Percentiles rank a stretch among this genome's conserved stretches.
phyloP scores from a whole-genome alignment of 2,888 invertebrate genomes.

The Phyllotreta striolata region DNA sequence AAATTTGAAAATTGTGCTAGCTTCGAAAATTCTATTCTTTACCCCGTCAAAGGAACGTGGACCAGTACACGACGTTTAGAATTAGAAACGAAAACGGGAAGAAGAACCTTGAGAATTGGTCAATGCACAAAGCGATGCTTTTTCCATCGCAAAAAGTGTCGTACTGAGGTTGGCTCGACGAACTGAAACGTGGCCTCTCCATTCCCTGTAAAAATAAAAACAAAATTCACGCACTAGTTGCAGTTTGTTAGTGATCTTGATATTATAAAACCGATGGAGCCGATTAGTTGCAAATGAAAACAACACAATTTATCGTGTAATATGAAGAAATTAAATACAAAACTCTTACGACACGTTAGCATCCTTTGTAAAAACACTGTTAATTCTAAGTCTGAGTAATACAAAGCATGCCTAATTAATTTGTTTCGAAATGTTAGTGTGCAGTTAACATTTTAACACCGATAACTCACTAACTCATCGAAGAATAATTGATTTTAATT shows the following conservation, averaged over 20 bases:
- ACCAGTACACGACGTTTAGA: constrained; percentile 91
- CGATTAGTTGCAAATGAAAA: not conserved
- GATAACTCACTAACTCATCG: constrained; percentile 3
- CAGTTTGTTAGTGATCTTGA: not conserved
- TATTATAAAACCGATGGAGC: constrained; percentile 2
- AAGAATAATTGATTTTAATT: constrained; percentile 3
- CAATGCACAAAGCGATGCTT: constrained; percentile 83
- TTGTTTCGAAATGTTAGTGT: constrained; percentile 5
- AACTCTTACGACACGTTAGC: constrained; percentile 9
- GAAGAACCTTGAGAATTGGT: constrained; percentile 87
- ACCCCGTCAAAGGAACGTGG: constrained; percentile 71
- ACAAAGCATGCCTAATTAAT: constrained; percentile 18
- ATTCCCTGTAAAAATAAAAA: constrained; percentile 59
- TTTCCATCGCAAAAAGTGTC: constrained; percentile 84
- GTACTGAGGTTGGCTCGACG: constrained; percentile 73
- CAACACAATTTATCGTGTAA: constrained; percentile 7
- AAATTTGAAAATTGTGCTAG: constrained; percentile 25
- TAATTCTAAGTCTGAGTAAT: constrained; percentile 4
- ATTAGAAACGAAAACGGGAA: constrained; percentile 91
- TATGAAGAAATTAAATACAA: constrained; percentile 7
- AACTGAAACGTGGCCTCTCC: constrained; percentile 70
- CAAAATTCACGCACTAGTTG: not conserved
- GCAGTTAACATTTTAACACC: not conserved
- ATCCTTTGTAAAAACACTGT: constrained; percentile 2
- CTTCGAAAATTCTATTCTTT: constrained; percentile 2